Evolutionary conservation across 2,797 vertebrate genomes (phyloP).

Genomic region (Esox lucius): DNA sequence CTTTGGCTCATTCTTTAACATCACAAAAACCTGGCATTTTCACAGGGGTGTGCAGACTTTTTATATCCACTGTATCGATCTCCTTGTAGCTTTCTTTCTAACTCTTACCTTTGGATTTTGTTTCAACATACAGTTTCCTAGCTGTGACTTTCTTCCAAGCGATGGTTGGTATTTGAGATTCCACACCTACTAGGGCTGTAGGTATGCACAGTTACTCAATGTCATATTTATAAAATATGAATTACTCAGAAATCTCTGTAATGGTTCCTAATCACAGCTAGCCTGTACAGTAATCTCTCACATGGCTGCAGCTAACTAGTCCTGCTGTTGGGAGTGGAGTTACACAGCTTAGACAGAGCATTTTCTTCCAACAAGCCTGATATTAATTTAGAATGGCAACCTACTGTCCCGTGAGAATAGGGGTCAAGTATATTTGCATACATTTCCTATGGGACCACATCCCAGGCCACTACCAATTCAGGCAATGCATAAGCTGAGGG

Average conservation of each 20-base stretch:
- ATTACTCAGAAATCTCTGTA: conserved; percentile 67
- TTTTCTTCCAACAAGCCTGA: conserved; percentile 23
- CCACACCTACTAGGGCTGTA: conserved; percentile 43
- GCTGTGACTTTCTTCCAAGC: conserved; percentile 25
- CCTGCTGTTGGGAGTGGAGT: conserved; percentile 30
- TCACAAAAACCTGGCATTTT: no score
- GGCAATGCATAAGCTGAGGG: conserved; percentile 9
- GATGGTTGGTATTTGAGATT: conserved; percentile 53
- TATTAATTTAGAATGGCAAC: conserved; percentile 49
- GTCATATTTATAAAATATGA: conserved; percentile 61
- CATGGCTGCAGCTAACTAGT: conserved; percentile 40
- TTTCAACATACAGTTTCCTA: conserved; percentile 47
- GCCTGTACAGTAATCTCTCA: conserved; percentile 55
- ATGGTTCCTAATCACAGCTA: conserved; percentile 54
- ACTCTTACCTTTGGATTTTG: conserved; percentile 44
- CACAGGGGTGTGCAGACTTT: no score
- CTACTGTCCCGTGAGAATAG: conserved; percentile 26
- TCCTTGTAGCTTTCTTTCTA: conserved; percentile 30
- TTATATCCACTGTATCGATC: no score
- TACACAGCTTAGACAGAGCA: conserved; percentile 20
- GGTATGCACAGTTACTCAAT: conserved; percentile 57
- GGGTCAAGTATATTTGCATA: conserved; percentile 49
- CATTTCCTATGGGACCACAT: conserved; percentile 31
- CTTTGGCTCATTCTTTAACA: no score
- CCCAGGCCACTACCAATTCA: conserved; percentile 36